Evolutionary conservation across 2,888 invertebrate species (phyloP).

Genomic region (Venustoraphidia nigricollis): DNA sequence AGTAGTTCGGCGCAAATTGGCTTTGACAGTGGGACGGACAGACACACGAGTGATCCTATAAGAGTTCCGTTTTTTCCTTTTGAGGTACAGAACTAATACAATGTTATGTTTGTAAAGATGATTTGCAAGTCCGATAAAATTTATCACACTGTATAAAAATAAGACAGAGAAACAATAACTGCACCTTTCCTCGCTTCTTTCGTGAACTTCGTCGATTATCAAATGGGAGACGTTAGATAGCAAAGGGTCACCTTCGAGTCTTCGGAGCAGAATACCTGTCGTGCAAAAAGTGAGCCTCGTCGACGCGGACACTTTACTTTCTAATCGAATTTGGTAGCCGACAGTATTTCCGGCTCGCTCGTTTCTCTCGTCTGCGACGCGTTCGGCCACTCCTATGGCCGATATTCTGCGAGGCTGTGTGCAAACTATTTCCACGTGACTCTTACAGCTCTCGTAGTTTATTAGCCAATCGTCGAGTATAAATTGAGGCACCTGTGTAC

Average conservation of each 20-base stretch:
- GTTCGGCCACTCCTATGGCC: constrained; percentile 81
- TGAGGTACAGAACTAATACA: too few relatives aligned
- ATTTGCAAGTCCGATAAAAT: too few relatives aligned
- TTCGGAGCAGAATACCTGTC: constrained; percentile 75
- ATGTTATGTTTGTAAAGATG: too few relatives aligned
- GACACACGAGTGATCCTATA: too few relatives aligned
- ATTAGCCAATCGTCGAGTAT: constrained; percentile 74
- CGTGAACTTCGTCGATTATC: constrained; percentile 86
- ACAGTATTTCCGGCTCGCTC: constrained; percentile 61
- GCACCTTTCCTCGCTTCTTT: constrained; percentile 71
- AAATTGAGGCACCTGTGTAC: constrained; percentile 87
- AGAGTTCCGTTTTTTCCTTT: too few relatives aligned
- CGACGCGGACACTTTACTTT: constrained; percentile 56
- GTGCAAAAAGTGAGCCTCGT: constrained; percentile 87
- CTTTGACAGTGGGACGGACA: too few relatives aligned
- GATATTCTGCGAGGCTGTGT: constrained; percentile 87
- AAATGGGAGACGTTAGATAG: constrained; percentile 67
- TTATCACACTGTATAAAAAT: too few relatives aligned
- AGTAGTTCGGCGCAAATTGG: too few relatives aligned
- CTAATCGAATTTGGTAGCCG: constrained; percentile 60
- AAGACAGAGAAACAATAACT: not conserved
- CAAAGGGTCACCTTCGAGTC: constrained; percentile 64
- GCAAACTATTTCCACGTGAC: constrained; percentile 73
- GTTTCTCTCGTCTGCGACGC: constrained; percentile 73
- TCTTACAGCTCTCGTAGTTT: constrained; percentile 29